phyloP scores from a whole-genome alignment of 2,888 invertebrate species.

The Electrophaes corylata region DNA sequence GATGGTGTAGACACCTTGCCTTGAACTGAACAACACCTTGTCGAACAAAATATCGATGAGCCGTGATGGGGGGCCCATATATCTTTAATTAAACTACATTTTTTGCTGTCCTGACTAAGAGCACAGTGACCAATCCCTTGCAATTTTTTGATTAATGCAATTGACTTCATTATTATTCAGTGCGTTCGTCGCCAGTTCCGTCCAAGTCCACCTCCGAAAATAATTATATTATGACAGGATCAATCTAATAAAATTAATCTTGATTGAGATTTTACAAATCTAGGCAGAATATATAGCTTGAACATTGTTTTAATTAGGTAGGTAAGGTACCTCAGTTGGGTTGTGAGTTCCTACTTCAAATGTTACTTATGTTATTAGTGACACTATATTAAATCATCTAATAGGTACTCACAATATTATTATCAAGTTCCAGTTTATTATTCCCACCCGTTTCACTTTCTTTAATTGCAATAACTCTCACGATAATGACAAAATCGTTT shows the following conservation, averaged over 20 bases:
- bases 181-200: slow-evolving; percentile 43
- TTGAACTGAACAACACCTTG: slow-evolving; percentile 56
- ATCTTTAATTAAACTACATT: slow-evolving; percentile 34
- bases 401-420: too few relatives aligned
- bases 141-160: slow-evolving; percentile 36
- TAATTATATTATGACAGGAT: too few relatives aligned
- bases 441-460: slow-evolving; percentile 44
- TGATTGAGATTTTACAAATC: not conserved
- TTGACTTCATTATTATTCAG: slow-evolving; percentile 49
- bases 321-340: too few relatives aligned
- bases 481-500: slow-evolving; percentile 46
- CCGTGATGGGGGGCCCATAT: slow-evolving; percentile 39
- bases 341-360: too few relatives aligned
- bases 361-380: too few relatives aligned
- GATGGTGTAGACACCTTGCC: slow-evolving; percentile 71
- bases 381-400: too few relatives aligned
- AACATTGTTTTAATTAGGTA: too few relatives aligned
- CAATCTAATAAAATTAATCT: not conserved
- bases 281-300: too few relatives aligned
- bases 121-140: slow-evolving; percentile 22
- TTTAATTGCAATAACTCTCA: slow-evolving; percentile 38
- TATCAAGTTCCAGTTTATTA: slow-evolving; percentile 5
- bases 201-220: slow-evolving; percentile 40
- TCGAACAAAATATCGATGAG: slow-evolving; percentile 56
- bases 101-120: slow-evolving; percentile 10